Evolutionary conservation across 1,140 invertebrate genomes (phyloP), one percentile per base, ranked within the genome.

Genomic region (Microplitis demolitor): DNA sequence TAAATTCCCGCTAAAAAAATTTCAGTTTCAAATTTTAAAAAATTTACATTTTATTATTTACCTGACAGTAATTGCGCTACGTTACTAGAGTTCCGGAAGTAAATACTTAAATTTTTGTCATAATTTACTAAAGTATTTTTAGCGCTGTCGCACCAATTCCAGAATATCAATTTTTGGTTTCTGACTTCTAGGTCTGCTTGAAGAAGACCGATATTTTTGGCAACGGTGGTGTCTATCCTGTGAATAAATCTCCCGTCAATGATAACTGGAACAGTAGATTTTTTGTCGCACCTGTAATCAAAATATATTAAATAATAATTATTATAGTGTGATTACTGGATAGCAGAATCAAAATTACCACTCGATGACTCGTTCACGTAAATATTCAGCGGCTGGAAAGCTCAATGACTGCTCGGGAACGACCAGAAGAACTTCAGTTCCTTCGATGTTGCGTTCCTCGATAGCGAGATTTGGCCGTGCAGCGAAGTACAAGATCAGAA

Each of bases 311-410:
- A 79, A 80, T 66, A 60, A 77, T 76, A 77, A 45, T 67, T 72
- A 64, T 73, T 63, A 50, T 3, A 34, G 33, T 54, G 16, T 4
- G 53, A 11, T 16, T 66, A 2, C 37, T 24, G 3, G 54, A 34
- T 34, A 58, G 50, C 3, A 34, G 37, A 16, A 24, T 34, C 16
- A 63, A 62, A 60, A 33, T 33, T 5, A 85, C 85, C 83, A 81
- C 33, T 78, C 80, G 76, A 88, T 86, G 31, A 92, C 85, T 68
- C 80, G 83, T 60, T 90, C 87, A 68, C 90, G 83, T 1, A 93
- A 71, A 79, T 91, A 91, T 79, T 93, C 92, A 13, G 91, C 89
- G 2, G 91, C 89, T 2, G 92, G 91, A 79, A 91, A 93, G 69
- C 89, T 88, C 50, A 93, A 79, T 14, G 89, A 91, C 75, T 90